Percentiles rank a stretch among this genome's conserved stretches.
phyloP scores from a whole-genome alignment of 2,113 vertebrate species.

The Chaetura pelagica region DNA sequence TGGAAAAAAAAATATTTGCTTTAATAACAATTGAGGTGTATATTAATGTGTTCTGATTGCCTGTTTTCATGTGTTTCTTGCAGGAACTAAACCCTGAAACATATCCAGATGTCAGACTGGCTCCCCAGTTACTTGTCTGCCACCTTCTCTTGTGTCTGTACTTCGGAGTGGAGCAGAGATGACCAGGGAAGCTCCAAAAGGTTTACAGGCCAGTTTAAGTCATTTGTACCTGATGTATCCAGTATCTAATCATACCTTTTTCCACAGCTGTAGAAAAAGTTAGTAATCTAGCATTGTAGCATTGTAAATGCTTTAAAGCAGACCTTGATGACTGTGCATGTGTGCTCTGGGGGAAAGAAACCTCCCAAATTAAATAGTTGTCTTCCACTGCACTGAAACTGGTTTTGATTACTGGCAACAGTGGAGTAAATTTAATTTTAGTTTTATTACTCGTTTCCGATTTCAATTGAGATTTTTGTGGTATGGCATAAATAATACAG shows the following conservation, averaged over 20 bases:
- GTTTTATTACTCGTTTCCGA: constrained; percentile 13
- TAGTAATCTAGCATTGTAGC: constrained; percentile 44
- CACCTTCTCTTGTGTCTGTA: constrained; percentile 86
- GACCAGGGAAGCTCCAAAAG: constrained; percentile 92
- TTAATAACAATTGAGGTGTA: not conserved
- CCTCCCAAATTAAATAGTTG: not conserved
- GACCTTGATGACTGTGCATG: not conserved
- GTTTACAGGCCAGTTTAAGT: constrained; percentile 86
- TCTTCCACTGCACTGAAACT: not conserved
- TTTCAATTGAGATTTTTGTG: constrained; percentile 27
- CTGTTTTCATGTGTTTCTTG: not conserved
- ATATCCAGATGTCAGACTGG: constrained; percentile 76
- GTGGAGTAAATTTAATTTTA: constrained; percentile 41
- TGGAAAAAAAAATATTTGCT: not conserved
- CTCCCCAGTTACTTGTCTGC: constrained; percentile 86
- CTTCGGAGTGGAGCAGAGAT: constrained; percentile 93
- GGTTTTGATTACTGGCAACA: constrained; percentile 42
- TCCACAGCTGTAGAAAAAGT: constrained; percentile 86
- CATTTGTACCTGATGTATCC: constrained; percentile 90
- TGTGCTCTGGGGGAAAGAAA: not conserved
- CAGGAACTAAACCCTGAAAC: constrained; percentile 89
- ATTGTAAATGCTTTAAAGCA: not conserved
- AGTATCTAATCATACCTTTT: constrained; percentile 86
- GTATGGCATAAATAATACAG: constrained; percentile 27
- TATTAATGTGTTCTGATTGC: not conserved